These are phyloP conservation scores for Alligator mississippiensis DNA, from an alignment of 2,113 vertebrate genomes.

Conservation along the genomic window DNA sequence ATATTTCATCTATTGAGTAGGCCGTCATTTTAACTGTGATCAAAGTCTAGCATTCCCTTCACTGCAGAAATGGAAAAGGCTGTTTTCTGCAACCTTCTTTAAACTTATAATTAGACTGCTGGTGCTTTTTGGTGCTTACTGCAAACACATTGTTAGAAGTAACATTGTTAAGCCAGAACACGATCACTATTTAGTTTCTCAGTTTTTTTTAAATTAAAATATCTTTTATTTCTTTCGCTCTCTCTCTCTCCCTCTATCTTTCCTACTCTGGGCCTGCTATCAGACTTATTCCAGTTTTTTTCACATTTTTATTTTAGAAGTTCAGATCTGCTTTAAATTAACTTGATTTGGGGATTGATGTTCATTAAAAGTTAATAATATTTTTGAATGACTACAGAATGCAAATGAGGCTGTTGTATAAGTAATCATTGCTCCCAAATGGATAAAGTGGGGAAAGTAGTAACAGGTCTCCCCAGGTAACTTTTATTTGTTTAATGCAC, in stretches of 20 bases:
- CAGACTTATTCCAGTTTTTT: not conserved
- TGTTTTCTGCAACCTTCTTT: constrained; percentile 20
- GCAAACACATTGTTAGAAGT: not conserved
- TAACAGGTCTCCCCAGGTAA: not conserved
- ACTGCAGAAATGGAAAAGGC: constrained; percentile 30
- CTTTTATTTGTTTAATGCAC: not conserved
- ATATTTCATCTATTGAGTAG: not conserved
- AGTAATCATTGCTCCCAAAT: not conserved
- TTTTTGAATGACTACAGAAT: not conserved
- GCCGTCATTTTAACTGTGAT: constrained; percentile 34
- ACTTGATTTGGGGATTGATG: not conserved
- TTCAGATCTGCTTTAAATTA: constrained; percentile 32
- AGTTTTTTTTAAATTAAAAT: not conserved
- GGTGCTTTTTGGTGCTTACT: not conserved
- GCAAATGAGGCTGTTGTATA: not conserved
- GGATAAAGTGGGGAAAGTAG: not conserved
- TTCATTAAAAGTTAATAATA: not conserved
- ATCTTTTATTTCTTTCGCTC: not conserved
- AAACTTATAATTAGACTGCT: not conserved
- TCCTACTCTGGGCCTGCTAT: not conserved
- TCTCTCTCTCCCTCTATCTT: too few relatives aligned
- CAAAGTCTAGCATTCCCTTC: constrained; percentile 39
- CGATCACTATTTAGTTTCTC: not conserved
- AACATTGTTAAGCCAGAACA: not conserved
- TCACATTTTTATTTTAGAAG: not conserved